Conservation (phyloP, 2,888 invertebrate species). For the Physocephala rufipes region DNA sequence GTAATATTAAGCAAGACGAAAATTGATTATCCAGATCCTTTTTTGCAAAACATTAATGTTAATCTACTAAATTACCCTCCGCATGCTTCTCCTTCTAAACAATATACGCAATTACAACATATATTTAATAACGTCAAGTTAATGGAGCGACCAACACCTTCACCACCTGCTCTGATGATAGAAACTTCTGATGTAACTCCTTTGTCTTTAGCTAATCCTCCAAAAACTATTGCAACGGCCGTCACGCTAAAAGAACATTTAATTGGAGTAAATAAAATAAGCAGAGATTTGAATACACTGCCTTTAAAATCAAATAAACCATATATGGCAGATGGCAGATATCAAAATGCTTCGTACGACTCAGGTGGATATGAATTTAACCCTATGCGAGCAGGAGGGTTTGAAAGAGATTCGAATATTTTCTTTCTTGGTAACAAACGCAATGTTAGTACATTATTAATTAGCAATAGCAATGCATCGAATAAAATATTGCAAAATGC, state of each 20-base stretch:
- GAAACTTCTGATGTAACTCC: constrained; percentile 22
- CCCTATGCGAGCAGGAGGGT: constrained; percentile 50
- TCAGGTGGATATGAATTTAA: constrained; percentile 56
- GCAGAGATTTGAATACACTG: constrained; percentile 45
- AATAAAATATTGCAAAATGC: constrained; percentile 27
- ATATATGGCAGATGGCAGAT: constrained; percentile 52
- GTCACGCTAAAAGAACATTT: constrained; percentile 40
- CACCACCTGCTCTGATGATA: constrained; percentile 34
- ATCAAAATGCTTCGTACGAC: constrained; percentile 44
- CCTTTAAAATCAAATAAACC: constrained; percentile 52
- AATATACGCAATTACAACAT: constrained; percentile 52
- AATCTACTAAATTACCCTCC: constrained; percentile 61
- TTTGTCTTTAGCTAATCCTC: constrained; percentile 30
- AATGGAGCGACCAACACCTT: constrained; percentile 13
- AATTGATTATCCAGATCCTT: constrained; percentile 62
- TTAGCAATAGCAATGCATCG: constrained; percentile 5
- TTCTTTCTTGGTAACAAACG: constrained; percentile 43
- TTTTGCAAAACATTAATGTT: constrained; percentile 61
- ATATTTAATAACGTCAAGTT: constrained; percentile 41
- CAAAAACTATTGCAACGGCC: constrained; percentile 38
- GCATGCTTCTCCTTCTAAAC: too few species aligned
- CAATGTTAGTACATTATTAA: not conserved
- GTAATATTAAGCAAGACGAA: constrained; percentile 57
- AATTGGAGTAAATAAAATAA: constrained; percentile 30
- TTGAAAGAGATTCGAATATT: constrained; percentile 49